Evolutionary conservation across 2,888 invertebrate genomes (phyloP), one percentile per base, ranked within the genome.

Genomic region (Lasiommata megera): DNA sequence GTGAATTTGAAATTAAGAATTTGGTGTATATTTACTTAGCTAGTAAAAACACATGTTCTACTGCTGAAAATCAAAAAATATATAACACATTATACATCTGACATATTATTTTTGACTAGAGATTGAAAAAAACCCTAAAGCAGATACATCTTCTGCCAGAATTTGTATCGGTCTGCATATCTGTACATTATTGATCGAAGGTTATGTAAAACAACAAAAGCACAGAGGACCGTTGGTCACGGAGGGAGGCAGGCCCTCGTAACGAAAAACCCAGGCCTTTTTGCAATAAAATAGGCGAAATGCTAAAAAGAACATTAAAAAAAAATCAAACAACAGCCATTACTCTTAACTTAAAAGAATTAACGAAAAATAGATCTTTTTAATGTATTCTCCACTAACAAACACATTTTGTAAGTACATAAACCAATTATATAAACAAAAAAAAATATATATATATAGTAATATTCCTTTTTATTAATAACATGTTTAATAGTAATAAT

Each of bases 351-450:
- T 46, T 64, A 64, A 64, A 62, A 67, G 57, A 65, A 63, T 61
- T 60, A 63, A 66, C 60, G 62, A 59, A 62, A 60, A 60, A 65
- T 62, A 66, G 63, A 67, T 66, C 64, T 63, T 60, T 64, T 60
- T 59, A 61, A 63, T 60, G 63, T 53, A 62, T 59, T 59, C 31
- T 51, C 11, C 52, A 52, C 62, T 63, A 66, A 64, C 58, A 60
- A 46, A 65, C 59, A 72, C 56, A 38, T 51, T 34, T 70, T 74
- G 82, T 88, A 88, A 88, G 88, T 88, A 88, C 88, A 86, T 85
- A 80, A 84, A 84, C 85, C 87, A 86, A 87, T 80, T 76, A 55
- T 73, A 71, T 72, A 71, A 77, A 80, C 78, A 78, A 77, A 78
- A 80, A 79, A 79, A 77, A 38, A 38, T 50, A 23, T 23, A 3